phyloP scores from a whole-genome alignment of 2,888 invertebrate genomes.

The Drosophila quinaria region DNA sequence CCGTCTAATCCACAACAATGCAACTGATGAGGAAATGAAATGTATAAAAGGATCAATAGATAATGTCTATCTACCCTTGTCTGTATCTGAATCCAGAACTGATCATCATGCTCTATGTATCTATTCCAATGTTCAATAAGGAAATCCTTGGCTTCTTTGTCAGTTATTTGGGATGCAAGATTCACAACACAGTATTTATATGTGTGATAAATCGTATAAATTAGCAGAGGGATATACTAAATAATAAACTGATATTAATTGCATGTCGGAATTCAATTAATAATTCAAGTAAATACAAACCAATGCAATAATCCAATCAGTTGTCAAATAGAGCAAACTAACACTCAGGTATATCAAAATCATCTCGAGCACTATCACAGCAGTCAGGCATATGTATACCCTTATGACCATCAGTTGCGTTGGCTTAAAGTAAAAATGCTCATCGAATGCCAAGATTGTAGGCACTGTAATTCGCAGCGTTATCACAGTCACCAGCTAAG shows the following conservation, averaged over 20 bases:
- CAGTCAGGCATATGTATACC: slow-evolving; percentile 23
- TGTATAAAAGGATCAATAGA: background rate
- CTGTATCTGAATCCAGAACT: slow-evolving; percentile 39
- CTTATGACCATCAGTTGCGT: slow-evolving; percentile 25
- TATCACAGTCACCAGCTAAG: slow-evolving; percentile 33
- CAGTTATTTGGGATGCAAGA: background rate
- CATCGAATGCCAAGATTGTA: background rate
- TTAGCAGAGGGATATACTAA: slow-evolving; percentile 50
- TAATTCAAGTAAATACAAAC: slow-evolving; percentile 18
- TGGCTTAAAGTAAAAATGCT: slow-evolving; percentile 14
- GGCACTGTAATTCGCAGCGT: slow-evolving; percentile 40
- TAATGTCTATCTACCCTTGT: background rate
- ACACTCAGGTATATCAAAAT: slow-evolving; percentile 25
- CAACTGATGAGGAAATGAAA: slow-evolving; percentile 20
- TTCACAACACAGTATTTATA: background rate
- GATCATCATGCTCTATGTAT: slow-evolving; percentile 26
- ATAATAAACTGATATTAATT: no score
- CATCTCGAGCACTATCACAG: slow-evolving; percentile 26
- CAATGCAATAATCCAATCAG: slow-evolving; percentile 39
- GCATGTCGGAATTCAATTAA: no score
- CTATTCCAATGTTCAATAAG: slow-evolving; percentile 17
- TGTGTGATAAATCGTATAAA: slow-evolving; percentile 11
- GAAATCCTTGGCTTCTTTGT: background rate
- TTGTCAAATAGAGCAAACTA: slow-evolving; percentile 21
- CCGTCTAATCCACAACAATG: slow-evolving; percentile 55